phyloP scores from a whole-genome alignment of 1,140 invertebrate genomes.

The Drosophila arawakana region DNA sequence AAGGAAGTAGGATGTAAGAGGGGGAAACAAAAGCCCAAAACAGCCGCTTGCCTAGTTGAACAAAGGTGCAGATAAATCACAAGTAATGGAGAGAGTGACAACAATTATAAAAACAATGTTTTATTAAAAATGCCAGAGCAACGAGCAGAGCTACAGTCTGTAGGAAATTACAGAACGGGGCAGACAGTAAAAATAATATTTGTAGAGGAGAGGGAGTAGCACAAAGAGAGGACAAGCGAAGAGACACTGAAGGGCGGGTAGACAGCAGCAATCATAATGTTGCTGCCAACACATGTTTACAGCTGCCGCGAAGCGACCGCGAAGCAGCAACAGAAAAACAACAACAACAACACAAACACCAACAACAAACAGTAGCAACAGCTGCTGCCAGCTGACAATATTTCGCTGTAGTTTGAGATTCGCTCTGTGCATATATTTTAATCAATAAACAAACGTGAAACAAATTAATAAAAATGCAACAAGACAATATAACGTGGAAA shows the following conservation, averaged over 20 bases:
- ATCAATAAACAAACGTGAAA: conserved; percentile 82
- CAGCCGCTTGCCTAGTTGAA: conserved; percentile 31
- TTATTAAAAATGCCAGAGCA: conserved; percentile 66
- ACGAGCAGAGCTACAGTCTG: conserved; percentile 5
- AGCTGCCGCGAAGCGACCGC: conserved; percentile 41
- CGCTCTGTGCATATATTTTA: conserved; percentile 70
- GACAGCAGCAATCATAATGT: conserved; percentile 60
- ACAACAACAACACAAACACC: conserved; percentile 32
- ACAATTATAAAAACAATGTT: conserved; percentile 74
- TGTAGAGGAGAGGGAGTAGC: conserved; percentile 1
- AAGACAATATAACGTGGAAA: conserved; percentile 45
- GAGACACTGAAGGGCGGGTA: too few relatives aligned
- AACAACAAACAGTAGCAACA: conserved; percentile 44
- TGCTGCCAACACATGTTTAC: conserved; percentile 76
- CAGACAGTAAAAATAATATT: conserved; percentile 68
- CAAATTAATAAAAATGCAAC: conserved; percentile 80
- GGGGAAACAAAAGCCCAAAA: too few relatives aligned
- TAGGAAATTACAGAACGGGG: conserved; percentile 21
- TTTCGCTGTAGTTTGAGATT: conserved; percentile 16
- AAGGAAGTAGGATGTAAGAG: background rate
- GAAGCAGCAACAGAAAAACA: conserved; percentile 36
- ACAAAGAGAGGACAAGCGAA: too few relatives aligned
- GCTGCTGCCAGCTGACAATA: conserved; percentile 51
- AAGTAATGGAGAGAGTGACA: conserved; percentile 40
- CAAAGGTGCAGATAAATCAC: conserved; percentile 42